Conservation (phyloP, 1,140 invertebrate species). For the Hypsibius dujardini region DNA sequence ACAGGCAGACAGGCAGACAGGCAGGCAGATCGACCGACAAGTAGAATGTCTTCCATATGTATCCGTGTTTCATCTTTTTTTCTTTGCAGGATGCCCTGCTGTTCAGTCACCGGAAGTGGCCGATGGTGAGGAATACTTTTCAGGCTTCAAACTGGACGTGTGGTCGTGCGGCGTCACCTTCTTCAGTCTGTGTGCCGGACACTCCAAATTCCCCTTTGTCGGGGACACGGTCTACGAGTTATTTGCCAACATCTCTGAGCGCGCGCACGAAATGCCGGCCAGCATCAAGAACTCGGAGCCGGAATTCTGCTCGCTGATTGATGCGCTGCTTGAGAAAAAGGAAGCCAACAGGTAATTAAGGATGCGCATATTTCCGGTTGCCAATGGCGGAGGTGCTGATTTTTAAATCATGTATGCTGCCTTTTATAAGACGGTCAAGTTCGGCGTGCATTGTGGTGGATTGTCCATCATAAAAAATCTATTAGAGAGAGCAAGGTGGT, state of each 20-base stretch:
- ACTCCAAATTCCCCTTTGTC: constrained; percentile 10
- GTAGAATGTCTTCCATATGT: no score
- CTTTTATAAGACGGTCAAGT: no score
- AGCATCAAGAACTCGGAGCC: background rate
- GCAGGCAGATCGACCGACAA: no score
- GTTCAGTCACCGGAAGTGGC: constrained; percentile 98
- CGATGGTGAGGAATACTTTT: constrained; percentile 73
- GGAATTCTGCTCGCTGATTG: constrained; percentile 1
- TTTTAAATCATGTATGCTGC: no score
- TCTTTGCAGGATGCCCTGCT: constrained; percentile 54
- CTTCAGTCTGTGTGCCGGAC: constrained; percentile 35
- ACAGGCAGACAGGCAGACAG: no score
- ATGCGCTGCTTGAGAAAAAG: constrained; percentile 3
- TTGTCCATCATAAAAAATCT: no score
- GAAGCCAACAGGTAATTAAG: constrained; percentile 8
- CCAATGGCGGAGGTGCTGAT: no score
- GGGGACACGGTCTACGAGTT: constrained; percentile 8
- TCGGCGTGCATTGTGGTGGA: no score
- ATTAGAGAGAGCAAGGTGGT: no score
- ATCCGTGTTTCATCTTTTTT: no score
- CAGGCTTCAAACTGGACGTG: constrained; percentile 87
- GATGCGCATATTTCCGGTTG: no score
- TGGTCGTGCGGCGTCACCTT: constrained; percentile 92
- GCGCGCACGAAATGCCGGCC: constrained; percentile 2
- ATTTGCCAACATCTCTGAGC: constrained; percentile 15